Evolutionary conservation across 2,888 invertebrate species (phyloP).

Genomic region (Listrodromus nycthemerus): DNA sequence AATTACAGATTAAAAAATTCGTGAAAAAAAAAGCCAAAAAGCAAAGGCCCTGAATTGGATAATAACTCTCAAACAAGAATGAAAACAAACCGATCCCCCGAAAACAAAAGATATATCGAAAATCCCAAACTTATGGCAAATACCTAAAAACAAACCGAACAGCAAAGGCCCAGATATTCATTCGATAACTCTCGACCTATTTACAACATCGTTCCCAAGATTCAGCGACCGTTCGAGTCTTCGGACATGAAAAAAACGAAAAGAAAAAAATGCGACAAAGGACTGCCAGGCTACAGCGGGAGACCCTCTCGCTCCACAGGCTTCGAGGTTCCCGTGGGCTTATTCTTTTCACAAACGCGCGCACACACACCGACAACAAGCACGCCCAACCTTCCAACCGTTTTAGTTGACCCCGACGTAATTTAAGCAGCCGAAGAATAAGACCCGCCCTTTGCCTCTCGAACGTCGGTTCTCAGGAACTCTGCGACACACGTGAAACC

Average conservation of each 20-base stretch:
- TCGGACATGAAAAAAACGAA: conserved; percentile 35
- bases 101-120: background rate
- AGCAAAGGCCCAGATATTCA: conserved; percentile 11
- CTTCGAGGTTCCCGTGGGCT: conserved; percentile 28
- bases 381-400: conserved; percentile 53
- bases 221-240: conserved; percentile 40
- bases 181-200: conserved; percentile 50
- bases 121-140: background rate
- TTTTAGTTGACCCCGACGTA: conserved; percentile 65
- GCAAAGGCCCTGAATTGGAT: conserved; percentile 10
- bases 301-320: conserved; percentile 41
- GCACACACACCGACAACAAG: conserved; percentile 46
- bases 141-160: conserved; percentile 8
- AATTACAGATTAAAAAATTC: background rate
- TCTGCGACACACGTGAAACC: conserved; percentile 44
- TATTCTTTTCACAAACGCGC: conserved; percentile 43
- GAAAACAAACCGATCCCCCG: background rate
- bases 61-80: conserved; percentile 43
- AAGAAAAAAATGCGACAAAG: conserved; percentile 49
- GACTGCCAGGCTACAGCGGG: conserved; percentile 16
- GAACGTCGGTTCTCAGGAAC: conserved; percentile 59
- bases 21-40: conserved; percentile 10
- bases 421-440: conserved; percentile 66
- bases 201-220: conserved; percentile 42
- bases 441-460: conserved; percentile 48